A percentile compares a stretch with the other conserved stretches of the same genome.
Conservation (phyloP, 2,888 invertebrate genomes). For the Stenurella melanura region DNA sequence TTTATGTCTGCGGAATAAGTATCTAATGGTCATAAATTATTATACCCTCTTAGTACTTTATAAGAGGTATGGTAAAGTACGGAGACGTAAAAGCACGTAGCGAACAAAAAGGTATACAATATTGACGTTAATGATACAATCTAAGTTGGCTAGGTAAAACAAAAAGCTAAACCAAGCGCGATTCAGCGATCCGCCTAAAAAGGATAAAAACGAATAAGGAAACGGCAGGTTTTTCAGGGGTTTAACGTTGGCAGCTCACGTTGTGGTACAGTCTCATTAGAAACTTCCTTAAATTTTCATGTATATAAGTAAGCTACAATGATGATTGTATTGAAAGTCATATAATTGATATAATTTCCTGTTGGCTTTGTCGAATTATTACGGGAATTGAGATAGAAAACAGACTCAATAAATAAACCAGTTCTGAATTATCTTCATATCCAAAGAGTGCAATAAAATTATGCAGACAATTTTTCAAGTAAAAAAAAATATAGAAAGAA, state of each 20-base stretch:
- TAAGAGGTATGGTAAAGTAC: slow-evolving; percentile 24
- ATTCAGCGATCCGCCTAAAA: slow-evolving; percentile 30
- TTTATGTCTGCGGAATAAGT: slow-evolving; percentile 26
- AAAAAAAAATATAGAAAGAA: no score
- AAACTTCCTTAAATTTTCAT: slow-evolving; percentile 10
- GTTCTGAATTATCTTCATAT: no score
- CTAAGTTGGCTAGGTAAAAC: slow-evolving; percentile 46
- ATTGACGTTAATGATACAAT: slow-evolving; percentile 51
- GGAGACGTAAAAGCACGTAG: slow-evolving; percentile 21
- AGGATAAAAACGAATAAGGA: slow-evolving; percentile 40
- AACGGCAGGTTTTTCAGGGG: slow-evolving; percentile 29
- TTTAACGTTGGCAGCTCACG: slow-evolving; percentile 2
- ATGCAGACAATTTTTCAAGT: no score
- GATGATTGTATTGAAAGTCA: no score
- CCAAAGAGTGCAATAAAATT: no score
- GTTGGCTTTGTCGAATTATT: no score
- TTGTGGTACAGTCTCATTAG: slow-evolving; percentile 17
- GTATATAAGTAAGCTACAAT: neutral
- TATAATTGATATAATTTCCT: no score
- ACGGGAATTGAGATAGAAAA: no score
- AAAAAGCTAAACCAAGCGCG: slow-evolving; percentile 46
- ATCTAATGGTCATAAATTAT: slow-evolving; percentile 35
- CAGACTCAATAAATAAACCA: no score
- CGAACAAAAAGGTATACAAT: slow-evolving; percentile 47
- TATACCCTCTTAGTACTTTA: slow-evolving; percentile 20